Base-by-base conservation (phyloP, 2,888 invertebrate species). In the Eristalis pertinax region DNA sequence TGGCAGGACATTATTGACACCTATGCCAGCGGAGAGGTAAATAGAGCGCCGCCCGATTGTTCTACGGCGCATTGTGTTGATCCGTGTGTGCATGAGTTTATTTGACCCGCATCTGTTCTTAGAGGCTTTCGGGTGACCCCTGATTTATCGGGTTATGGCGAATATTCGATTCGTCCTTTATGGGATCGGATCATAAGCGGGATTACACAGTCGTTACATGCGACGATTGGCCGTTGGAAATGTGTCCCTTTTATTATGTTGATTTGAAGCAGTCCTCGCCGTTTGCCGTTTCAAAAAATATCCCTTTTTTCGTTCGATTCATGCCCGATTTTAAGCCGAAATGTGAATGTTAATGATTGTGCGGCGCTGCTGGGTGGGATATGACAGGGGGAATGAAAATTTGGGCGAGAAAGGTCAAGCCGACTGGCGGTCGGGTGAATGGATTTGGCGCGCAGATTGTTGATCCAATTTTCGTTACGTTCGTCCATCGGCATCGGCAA, bases 91-190 rank as follows among this genome's bases (percentile, higher is more conserved):
- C 62, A 73, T 64, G 72, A 84, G 32, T 78, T 75, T 69, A 78
- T 82, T 75, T 87, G 84, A 87, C 88, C 88, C 88, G 84, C 88
- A 88, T 88, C 84, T 88, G 88, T 88, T 84, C 84, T 74, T 80
- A 79, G 84, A 79, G 79, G 68, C 84, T 80, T 63, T 65, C 64
- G 64, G 84, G 72, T 87, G 87, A 87, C 80, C 88, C 85, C 84
- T 80, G 73, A 80, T 73, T 84, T 88, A 88, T 88, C 88, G 88
- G 88, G 88, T 88, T 88, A 81, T 84, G 60, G 75, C 70, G 75
- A 63, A 75, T 56, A 75, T 63, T 78, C 70, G 60, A 60, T 60
- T 19, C 24, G 32, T 79, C 50, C 50, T 50, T 50, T 50, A 50
- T 50, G 50, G 22, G 38, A 62, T 62, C 62, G 22, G 73, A 67